Base-by-base conservation (phyloP, 2,888 invertebrate genomes). In the Peribatodes rhomboidaria region DNA sequence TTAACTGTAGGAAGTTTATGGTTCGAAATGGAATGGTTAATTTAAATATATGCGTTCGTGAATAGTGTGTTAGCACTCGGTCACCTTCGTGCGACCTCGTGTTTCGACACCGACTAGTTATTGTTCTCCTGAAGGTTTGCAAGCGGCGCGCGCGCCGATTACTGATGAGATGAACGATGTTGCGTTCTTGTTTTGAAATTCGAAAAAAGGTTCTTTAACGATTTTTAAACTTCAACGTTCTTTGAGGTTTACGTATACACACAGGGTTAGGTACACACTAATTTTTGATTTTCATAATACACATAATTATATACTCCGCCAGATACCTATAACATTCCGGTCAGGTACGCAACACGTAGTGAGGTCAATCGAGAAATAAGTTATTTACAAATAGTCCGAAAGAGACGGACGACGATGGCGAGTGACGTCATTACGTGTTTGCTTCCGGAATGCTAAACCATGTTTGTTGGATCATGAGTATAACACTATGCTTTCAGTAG, bases 21-120 rank as follows among this genome's bases (percentile, higher is more conserved):
- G 57, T 14, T 57, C 33, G 47, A 20, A 2, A 42, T 47, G 13
- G 50, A 42, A 41, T 75, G 74, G 75, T 65, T 71, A 74, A 66
- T 68, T 75, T 76, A 78, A 77, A 80, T 82, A 78, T 77, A 82
- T 79, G 77, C 76, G 71, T 74, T 86, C 86, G 89, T 90, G 91
- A 85, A 84, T 78, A 81, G 77, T 81, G 86, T 86, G 89, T 89
- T 88, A 88, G 86, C 85, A 81, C 82, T 87, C 84, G 84, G 81
- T 92, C 92, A 92, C 92, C 92, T 93, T 91, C 91, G 88, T 76
- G 78, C 90, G 92, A 93, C 92, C 92, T 92, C 92, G 91, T 78
- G 89, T 90, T 87, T 92, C 90, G 86, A 90, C 90, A 90, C 80
- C 81, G 81, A 84, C 86, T 86, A 86, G 86, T 87, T 88, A 91